Base-by-base conservation (phyloP, 1,140 invertebrate species). In the Caenorhabditis briggsae region DNA sequence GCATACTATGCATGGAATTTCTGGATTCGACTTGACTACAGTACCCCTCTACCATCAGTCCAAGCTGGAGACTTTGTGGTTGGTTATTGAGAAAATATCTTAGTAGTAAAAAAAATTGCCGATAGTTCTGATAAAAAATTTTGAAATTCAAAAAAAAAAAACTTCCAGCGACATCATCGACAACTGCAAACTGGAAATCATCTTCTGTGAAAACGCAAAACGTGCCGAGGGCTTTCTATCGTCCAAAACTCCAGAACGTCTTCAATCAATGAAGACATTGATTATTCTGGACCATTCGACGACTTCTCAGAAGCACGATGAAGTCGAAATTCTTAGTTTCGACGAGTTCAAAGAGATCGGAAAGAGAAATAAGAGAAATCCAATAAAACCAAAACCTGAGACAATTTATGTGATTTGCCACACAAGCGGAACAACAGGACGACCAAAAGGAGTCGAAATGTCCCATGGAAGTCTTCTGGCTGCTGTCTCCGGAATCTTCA, bases 391-490 rank as follows among this genome's bases (percentile, higher is more conserved):
- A 1, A 95, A 94, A 91, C 94, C 95, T 9, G 95, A 95, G 50
- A 96, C 97, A 92, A 92, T 98, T 7, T 96, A 96, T 92, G 97
- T 96, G 33, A 95, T 99, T 89, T 98, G 96, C 92, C 98, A 98
- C 93, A 99, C 97, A 1, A 97, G 96, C 23, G 97, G 97, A 3
- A 98, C 97, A 18, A 98, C 97, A 18, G 89, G 89, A 46, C 33
- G 96, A 93, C 97, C 97, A 1, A 99, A 99, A 94, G 97, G 97
- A 82, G 97, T 98, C 0, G 97, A 98, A 96, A 93, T 98, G 86
- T 97, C 96, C 6, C 97, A 99, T 92, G 95, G 95, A 91, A 97
- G 97, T 92, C 95, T 98, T 95, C 97, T 87, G 95, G 96, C 12
- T 95, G 95, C 14, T 94, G 96, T 87, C 95, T 95, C 92, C 95